Percentiles rank a stretch among this genome's conserved stretches.
Evolutionary conservation across 2,888 invertebrate genomes (phyloP).

Genomic region (Agrochola macilenta): DNA sequence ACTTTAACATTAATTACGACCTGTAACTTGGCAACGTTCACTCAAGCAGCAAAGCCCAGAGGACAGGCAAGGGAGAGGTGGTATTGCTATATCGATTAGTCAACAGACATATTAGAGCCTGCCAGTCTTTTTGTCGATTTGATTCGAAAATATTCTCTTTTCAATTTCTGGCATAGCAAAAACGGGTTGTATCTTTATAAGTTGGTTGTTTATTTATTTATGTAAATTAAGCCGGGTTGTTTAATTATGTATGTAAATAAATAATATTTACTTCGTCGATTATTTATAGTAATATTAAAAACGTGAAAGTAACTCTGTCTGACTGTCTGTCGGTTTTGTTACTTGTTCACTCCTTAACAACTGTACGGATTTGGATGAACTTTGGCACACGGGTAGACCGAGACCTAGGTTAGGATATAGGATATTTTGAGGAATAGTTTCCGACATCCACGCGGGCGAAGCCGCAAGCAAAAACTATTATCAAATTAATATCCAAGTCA

Average conservation of each 20-base stretch:
- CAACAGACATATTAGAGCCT: not conserved
- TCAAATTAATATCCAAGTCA: not conserved
- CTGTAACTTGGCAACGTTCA: not conserved
- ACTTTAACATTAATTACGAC: constrained; percentile 6
- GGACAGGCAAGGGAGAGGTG: not conserved
- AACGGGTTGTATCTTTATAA: not conserved
- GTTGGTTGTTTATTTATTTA: too few species aligned
- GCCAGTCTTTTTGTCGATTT: not conserved
- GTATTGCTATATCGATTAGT: not conserved
- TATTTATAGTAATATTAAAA: not conserved
- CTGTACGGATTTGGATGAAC: not conserved
- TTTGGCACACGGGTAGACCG: not conserved
- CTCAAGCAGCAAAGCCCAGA: not conserved
- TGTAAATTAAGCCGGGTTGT: too few species aligned
- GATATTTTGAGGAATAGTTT: not conserved
- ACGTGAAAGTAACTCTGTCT: not conserved
- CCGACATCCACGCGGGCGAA: not conserved
- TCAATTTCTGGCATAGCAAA: not conserved
- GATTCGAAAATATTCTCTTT: not conserved
- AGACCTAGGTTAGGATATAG: not conserved
- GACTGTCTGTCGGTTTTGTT: not conserved
- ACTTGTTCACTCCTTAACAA: not conserved
- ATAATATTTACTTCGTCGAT: too few species aligned
- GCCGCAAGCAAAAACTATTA: not conserved
- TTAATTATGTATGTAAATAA: too few species aligned